Evolutionary conservation across 1,140 invertebrate species (phyloP).

Genomic region (Leptonema lineaticorne): DNA sequence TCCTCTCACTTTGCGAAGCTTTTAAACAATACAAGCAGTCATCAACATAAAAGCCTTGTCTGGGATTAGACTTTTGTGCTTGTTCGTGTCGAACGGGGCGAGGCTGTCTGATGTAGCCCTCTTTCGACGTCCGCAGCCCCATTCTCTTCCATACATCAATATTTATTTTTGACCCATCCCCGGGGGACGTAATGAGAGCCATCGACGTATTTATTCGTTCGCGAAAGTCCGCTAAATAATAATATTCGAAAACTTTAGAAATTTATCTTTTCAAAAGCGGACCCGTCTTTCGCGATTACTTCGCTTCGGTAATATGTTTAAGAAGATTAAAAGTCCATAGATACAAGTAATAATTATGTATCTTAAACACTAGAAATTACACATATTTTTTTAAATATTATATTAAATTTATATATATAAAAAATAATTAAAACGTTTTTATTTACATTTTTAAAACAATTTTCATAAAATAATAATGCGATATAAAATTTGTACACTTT

Average conservation of each 20-base stretch:
- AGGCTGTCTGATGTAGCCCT: conserved; percentile 17
- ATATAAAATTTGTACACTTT: too few species aligned
- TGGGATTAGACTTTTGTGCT: conserved; percentile 33
- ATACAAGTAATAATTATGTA: too few species aligned
- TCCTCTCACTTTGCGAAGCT: conserved; percentile 33
- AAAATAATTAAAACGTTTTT: too few species aligned
- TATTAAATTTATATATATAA: too few species aligned
- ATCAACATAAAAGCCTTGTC: conserved; percentile 39
- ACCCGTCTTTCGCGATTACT: too few species aligned
- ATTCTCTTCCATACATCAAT: conserved; percentile 29
- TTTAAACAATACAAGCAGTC: conserved; percentile 33
- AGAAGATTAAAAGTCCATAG: too few species aligned
- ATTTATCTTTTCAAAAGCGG: conserved; percentile 19
- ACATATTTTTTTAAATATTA: too few species aligned
- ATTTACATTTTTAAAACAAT: too few species aligned
- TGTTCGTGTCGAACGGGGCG: not conserved
- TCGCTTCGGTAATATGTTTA: too few species aligned
- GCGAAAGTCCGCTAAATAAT: conserved; percentile 1
- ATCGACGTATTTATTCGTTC: conserved; percentile 29
- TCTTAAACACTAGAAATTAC: too few species aligned
- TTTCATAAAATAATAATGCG: too few species aligned
- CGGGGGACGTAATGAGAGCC: conserved; percentile 23
- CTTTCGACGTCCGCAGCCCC: too few species aligned
- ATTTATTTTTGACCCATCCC: conserved; percentile 24
- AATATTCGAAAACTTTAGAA: conserved; percentile 28